Evolutionary conservation across 1,140 invertebrate genomes (phyloP).

Genomic region (Platyura marginata): DNA sequence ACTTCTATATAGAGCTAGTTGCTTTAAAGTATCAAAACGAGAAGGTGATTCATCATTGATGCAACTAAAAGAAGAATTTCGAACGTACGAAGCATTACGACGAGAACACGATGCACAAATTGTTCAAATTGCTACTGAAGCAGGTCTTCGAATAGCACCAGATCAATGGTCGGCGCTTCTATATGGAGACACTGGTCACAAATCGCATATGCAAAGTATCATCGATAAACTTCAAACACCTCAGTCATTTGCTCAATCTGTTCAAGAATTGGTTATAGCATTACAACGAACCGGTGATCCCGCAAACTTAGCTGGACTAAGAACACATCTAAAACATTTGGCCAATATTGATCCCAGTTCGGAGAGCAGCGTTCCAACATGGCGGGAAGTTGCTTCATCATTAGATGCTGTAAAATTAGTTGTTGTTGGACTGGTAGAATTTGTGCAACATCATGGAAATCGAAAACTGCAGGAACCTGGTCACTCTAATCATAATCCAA

Average conservation of each 20-base stretch:
- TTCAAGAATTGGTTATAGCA: slow-evolving; percentile 83
- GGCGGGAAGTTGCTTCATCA: slow-evolving; percentile 53
- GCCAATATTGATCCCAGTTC: slow-evolving; percentile 70
- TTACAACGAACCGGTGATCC: slow-evolving; percentile 82
- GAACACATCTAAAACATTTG: slow-evolving; percentile 65
- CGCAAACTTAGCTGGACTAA: slow-evolving; percentile 55
- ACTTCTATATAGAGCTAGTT: slow-evolving; percentile 89
- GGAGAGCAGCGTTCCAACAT: slow-evolving; percentile 36
- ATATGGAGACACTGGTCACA: slow-evolving; percentile 88
- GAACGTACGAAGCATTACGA: slow-evolving; percentile 81
- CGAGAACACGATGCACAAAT: slow-evolving; percentile 97
- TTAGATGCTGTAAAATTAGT: slow-evolving; percentile 65
- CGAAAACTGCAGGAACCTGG: slow-evolving; percentile 36
- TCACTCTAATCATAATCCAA: slow-evolving; percentile 42
- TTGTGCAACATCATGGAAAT: slow-evolving; percentile 62
- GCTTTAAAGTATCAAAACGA: slow-evolving; percentile 95
- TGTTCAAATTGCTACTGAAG: slow-evolving; percentile 93
- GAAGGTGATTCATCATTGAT: slow-evolving; percentile 96
- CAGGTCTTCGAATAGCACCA: slow-evolving; percentile 87
- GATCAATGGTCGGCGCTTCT: slow-evolving; percentile 96
- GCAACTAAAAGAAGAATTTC: slow-evolving; percentile 96
- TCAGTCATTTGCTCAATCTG: slow-evolving; percentile 73
- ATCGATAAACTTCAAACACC: slow-evolving; percentile 88
- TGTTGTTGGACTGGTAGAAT: slow-evolving; percentile 68
- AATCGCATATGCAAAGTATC: slow-evolving; percentile 98